Evolutionary conservation across 2,888 invertebrate species (phyloP).

Genomic region (Pterostichus niger): DNA sequence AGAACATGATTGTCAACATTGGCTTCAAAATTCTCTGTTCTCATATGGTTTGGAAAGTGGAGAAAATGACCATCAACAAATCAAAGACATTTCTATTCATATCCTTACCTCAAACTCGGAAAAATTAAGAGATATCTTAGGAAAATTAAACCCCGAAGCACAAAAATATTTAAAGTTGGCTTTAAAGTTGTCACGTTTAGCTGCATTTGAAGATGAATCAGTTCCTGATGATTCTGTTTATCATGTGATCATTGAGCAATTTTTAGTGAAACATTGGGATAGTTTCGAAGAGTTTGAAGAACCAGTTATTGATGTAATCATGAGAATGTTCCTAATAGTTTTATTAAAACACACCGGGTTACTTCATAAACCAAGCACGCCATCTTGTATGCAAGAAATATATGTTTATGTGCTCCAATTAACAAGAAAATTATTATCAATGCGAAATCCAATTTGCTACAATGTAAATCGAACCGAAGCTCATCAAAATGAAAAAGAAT

Average conservation of each 20-base stretch:
- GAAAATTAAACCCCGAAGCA: constrained; percentile 44
- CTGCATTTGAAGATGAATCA: constrained; percentile 40
- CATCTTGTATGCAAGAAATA: constrained; percentile 73
- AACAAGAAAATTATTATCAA: constrained; percentile 66
- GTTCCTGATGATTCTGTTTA: constrained; percentile 52
- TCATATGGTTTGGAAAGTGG: constrained; percentile 73
- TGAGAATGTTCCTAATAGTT: constrained; percentile 78
- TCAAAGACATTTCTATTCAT: constrained; percentile 52
- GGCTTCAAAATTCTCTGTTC: constrained; percentile 77
- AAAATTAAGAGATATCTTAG: constrained; percentile 44
- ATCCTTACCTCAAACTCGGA: constrained; percentile 57
- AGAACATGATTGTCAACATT: constrained; percentile 76
- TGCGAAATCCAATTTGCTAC: constrained; percentile 60
- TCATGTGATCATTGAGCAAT: constrained; percentile 62
- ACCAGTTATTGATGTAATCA: constrained; percentile 74
- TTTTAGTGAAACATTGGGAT: constrained; percentile 65
- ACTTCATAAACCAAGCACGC: constrained; percentile 73
- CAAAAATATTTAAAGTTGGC: constrained; percentile 57
- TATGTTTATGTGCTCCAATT: constrained; percentile 72
- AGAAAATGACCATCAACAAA: constrained; percentile 63
- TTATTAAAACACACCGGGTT: constrained; percentile 79
- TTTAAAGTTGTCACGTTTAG: constrained; percentile 42
- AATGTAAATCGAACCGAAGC: not conserved
- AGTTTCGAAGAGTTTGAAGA: constrained; percentile 63
- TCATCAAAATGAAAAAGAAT: constrained; percentile 40